Percentiles rank a stretch among this genome's conserved stretches.
Conservation (phyloP, 2,113 vertebrate species). For the Conger conger region DNA sequence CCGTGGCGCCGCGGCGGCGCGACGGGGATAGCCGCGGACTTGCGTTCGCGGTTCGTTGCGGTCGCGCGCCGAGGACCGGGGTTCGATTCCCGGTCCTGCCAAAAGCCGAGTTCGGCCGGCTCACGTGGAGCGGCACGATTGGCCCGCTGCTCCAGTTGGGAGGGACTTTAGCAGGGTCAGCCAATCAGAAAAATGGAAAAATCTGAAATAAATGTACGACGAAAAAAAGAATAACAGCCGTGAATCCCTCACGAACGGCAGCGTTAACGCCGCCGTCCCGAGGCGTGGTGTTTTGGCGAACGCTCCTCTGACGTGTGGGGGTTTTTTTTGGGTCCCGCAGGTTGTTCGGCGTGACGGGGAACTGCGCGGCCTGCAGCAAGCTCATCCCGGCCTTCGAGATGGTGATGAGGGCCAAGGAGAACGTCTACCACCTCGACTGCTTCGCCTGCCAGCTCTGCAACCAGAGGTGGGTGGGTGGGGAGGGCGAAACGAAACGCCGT, state of each 20-base stretch:
- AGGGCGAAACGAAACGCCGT: no score
- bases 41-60: no score
- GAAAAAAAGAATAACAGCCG: slow-evolving; percentile 52
- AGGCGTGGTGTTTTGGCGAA: slow-evolving; percentile 20
- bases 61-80: no score
- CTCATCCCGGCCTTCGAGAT: slow-evolving; percentile 98
- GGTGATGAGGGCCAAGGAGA: slow-evolving; percentile 99
- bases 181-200: no score
- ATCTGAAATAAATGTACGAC: no score
- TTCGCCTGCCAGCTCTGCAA: slow-evolving; percentile 99
- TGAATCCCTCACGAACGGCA: slow-evolving; percentile 65
- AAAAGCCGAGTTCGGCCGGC: no score
- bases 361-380: slow-evolving; percentile 97
- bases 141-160: no score
- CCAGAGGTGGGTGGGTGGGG: slow-evolving; percentile 84
- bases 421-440: slow-evolving; percentile 98
- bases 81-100: no score
- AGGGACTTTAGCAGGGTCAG: no score
- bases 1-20: no score
- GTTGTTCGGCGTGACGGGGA: slow-evolving; percentile 96
- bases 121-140: no score
- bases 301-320: not conserved
- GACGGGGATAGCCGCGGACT: no score
- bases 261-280: slow-evolving; percentile 33
- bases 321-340: slow-evolving; percentile 59